Conservation (phyloP, 2,113 vertebrate species). For the Peromyscus maniculatus region DNA sequence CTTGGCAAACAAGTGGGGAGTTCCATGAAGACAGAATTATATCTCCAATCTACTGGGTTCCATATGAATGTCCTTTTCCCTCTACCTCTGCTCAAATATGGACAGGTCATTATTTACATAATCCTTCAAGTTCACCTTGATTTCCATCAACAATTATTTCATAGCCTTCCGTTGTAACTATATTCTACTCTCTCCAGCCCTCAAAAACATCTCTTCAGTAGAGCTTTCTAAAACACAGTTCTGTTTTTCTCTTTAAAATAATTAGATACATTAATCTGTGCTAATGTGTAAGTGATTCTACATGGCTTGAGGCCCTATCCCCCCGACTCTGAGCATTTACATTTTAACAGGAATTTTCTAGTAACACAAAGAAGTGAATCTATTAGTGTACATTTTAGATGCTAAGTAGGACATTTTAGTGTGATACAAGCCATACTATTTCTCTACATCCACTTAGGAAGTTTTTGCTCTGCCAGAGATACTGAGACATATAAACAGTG, state of each 20-base stretch:
- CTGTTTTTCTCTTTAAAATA: slow-evolving; percentile 35
- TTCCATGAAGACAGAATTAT: neutral
- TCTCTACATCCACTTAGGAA: slow-evolving; percentile 9
- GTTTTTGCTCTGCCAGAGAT: neutral
- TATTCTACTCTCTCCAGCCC: neutral
- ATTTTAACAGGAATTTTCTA: slow-evolving; percentile 62
- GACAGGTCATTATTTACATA: neutral
- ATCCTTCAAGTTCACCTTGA: neutral
- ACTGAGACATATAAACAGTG: neutral
- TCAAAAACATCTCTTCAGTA: neutral
- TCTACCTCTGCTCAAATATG: neutral
- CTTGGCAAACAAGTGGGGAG: neutral
- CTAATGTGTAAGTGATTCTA: slow-evolving; percentile 43
- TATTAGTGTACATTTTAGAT: slow-evolving; percentile 34
- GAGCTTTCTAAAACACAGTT: neutral
- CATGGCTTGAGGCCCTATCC: slow-evolving; percentile 18
- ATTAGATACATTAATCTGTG: slow-evolving; percentile 53
- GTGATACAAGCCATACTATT: neutral
- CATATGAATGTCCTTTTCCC: neutral
- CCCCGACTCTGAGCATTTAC: neutral
- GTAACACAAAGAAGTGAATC: slow-evolving; percentile 26
- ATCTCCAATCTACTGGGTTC: neutral
- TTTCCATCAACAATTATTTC: slow-evolving; percentile 6
- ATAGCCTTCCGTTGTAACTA: neutral
- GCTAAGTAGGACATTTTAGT: neutral